These are phyloP conservation scores for Tychaedon coryphoeus DNA, from an alignment of 2,113 vertebrate genomes.

Conservation along the genomic window DNA sequence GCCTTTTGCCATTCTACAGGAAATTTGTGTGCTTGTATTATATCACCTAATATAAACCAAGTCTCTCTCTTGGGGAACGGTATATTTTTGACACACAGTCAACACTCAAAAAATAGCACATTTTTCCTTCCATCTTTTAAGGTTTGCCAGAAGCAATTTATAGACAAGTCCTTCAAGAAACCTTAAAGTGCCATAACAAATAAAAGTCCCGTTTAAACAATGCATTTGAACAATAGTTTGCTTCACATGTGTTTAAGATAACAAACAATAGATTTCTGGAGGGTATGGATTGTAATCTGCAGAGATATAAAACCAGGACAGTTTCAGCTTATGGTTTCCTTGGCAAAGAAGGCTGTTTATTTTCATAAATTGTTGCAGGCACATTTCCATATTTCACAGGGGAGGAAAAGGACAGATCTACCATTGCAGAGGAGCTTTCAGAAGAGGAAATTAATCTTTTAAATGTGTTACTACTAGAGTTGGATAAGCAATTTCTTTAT, in stretches of 20 bases:
- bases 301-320: background rate
- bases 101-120: background rate
- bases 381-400: conserved; percentile 43
- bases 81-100: background rate
- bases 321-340: background rate
- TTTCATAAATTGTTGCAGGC: conserved; percentile 33
- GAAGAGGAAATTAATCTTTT: conserved; percentile 46
- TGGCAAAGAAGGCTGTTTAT: conserved; percentile 42
- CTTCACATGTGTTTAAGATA: background rate
- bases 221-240: background rate
- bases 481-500: conserved; percentile 10
- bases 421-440: conserved; percentile 17
- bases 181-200: conserved; percentile 33
- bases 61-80: background rate
- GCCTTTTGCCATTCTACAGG: background rate
- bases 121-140: conserved; percentile 14
- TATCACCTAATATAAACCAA: background rate
- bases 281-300: background rate
- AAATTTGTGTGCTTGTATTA: background rate
- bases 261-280: background rate
- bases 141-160: conserved; percentile 31
- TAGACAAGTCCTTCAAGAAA: conserved; percentile 29
- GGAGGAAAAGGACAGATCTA: conserved; percentile 19
- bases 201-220: background rate
- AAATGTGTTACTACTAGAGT: conserved; percentile 32